Evolutionary conservation across 1,140 invertebrate genomes (phyloP).

Genomic region (Euura lappo): DNA sequence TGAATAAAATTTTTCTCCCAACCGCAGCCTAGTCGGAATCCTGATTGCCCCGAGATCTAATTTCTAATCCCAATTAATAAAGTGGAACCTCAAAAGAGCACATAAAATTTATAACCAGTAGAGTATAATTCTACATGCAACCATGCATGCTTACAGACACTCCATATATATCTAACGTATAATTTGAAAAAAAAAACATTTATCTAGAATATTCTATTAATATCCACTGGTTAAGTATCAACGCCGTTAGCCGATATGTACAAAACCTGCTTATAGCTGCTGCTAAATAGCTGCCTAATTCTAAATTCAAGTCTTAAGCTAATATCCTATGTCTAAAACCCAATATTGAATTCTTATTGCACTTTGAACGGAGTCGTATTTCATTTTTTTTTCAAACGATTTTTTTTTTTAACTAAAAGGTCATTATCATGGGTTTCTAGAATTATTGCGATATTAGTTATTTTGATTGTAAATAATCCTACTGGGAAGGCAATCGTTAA

Average conservation of each 20-base stretch:
- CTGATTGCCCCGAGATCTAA: neutral
- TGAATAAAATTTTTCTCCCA: too few relatives aligned
- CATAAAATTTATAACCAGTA: conserved; percentile 1
- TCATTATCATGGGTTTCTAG: too few relatives aligned
- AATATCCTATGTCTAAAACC: neutral
- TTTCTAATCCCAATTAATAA: neutral
- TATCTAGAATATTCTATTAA: neutral
- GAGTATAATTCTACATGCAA: conserved; percentile 45
- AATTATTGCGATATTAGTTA: too few relatives aligned
- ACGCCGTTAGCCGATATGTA: neutral
- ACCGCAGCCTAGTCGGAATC: neutral
- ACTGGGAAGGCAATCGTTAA: neutral
- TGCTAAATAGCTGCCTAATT: neutral
- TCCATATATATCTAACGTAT: neutral
- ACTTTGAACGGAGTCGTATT: conserved; percentile 33
- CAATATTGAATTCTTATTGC: conserved; percentile 40
- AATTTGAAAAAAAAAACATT: neutral
- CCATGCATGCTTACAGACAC: conserved; percentile 38
- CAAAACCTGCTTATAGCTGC: conserved; percentile 6
- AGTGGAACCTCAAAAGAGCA: neutral
- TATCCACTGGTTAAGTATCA: conserved; percentile 4
- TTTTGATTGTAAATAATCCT: neutral
- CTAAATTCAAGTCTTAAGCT: neutral
- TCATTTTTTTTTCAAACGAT: neutral
- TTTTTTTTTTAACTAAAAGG: neutral